These are phyloP conservation scores for Muricea muricata DNA, from an alignment of 92 coral and sea anemone genomes.

Conservation along the genomic window DNA sequence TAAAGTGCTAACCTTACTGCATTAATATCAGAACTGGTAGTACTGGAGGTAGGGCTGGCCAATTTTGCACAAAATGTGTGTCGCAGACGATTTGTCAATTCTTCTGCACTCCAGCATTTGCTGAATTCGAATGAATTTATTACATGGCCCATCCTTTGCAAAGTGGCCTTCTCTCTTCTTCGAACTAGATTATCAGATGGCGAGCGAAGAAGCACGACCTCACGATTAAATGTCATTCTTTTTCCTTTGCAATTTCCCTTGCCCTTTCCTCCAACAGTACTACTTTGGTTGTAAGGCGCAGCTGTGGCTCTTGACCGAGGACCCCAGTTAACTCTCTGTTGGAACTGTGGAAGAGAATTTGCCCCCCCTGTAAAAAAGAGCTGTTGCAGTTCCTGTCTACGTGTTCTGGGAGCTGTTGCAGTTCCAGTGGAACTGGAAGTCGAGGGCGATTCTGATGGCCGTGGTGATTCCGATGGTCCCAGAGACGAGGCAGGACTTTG, in stretches of 20 bases:
- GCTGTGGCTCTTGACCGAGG: not conserved
- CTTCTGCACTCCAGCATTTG: constrained; percentile 54
- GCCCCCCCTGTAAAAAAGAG: constrained; percentile 14
- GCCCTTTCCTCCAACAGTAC: not conserved
- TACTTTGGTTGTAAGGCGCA: not conserved
- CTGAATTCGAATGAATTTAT: constrained; percentile 47
- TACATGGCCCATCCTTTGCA: constrained; percentile 66
- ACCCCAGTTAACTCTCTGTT: constrained; percentile 13
- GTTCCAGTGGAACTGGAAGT: not conserved
- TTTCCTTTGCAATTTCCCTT: constrained; percentile 23
- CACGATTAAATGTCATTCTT: constrained; percentile 40
- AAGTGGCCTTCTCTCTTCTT: constrained; percentile 59
- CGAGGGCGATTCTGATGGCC: not conserved
- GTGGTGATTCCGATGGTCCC: not conserved
- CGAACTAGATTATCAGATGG: constrained; percentile 44
- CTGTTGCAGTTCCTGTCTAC: constrained; percentile 20
- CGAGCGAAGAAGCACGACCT: constrained; percentile 51
- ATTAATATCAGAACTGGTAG: too few species aligned
- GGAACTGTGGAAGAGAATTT: constrained; percentile 36
- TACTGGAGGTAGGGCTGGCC: too few species aligned
- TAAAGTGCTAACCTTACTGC: too few species aligned
- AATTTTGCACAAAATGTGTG: not conserved
- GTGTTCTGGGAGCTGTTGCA: not conserved
- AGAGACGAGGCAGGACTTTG: not conserved
- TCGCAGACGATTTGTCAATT: constrained; percentile 28